Conservation (phyloP, 2,113 vertebrate genomes). For the Ceyx melanurus region DNA sequence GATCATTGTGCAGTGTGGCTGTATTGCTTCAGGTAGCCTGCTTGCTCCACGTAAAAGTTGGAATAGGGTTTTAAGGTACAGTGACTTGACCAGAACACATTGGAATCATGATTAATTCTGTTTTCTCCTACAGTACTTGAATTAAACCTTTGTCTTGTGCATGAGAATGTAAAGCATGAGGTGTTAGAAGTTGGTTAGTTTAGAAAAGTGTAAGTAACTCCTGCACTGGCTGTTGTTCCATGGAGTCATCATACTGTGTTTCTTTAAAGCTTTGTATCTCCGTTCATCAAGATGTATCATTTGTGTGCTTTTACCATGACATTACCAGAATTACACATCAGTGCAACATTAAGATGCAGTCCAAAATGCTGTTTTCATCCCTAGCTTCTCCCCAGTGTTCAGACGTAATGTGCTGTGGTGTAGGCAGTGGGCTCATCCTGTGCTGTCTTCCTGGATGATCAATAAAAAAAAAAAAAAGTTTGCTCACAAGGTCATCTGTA, state of each 20-base stretch:
- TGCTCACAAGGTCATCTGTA: neutral
- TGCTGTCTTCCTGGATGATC: neutral
- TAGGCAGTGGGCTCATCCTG: neutral
- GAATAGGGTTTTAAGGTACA: neutral
- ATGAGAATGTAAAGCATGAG: neutral
- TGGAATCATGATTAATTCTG: fast-evolving
- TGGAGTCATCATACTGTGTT: neutral
- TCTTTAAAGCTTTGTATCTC: neutral
- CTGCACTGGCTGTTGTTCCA: neutral
- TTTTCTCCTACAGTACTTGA: neutral
- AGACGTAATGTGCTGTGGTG: fast-evolving
- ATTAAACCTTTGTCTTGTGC: neutral
- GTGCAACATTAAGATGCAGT: neutral
- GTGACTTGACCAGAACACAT: neutral
- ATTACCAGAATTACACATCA: neutral
- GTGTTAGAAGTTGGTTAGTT: neutral
- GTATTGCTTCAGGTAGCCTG: neutral
- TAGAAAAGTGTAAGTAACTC: neutral
- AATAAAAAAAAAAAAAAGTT: neutral
- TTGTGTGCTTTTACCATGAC: neutral
- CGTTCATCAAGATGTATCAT: neutral
- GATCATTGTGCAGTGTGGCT: neutral
- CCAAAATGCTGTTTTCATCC: neutral
- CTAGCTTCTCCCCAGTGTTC: neutral
- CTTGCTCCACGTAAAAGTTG: neutral